phyloP scores from a whole-genome alignment of 2,888 invertebrate species.

The Merodon equestris region DNA sequence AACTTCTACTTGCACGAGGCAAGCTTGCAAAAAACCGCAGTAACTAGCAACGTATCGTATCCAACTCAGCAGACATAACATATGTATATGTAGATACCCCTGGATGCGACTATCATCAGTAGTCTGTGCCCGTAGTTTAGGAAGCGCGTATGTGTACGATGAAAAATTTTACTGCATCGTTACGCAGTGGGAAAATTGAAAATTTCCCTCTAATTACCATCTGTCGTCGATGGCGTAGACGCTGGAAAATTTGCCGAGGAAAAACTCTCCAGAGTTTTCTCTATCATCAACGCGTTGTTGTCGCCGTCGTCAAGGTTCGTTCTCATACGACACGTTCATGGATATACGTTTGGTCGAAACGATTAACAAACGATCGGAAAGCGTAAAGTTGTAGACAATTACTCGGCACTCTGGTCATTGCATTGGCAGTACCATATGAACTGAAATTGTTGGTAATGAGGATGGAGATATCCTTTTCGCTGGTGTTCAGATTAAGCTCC shows the following conservation, averaged over 20 bases:
- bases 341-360: not conserved
- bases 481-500: too few species aligned
- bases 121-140: slow-evolving; percentile 24
- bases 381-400: slow-evolving; percentile 41
- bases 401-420: slow-evolving; percentile 14
- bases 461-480: slow-evolving; percentile 18
- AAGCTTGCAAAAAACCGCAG: slow-evolving; percentile 5
- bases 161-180: slow-evolving; percentile 56
- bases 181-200: slow-evolving; percentile 59
- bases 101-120: not conserved
- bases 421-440: slow-evolving; percentile 18
- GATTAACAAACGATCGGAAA: slow-evolving; percentile 35
- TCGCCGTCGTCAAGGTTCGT: not conserved
- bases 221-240: not conserved
- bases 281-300: slow-evolving; percentile 29
- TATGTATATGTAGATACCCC: too few species aligned
- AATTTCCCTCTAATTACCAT: slow-evolving; percentile 33
- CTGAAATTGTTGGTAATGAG: slow-evolving; percentile 3
- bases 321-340: slow-evolving; percentile 3
- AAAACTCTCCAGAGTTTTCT: slow-evolving; percentile 49
- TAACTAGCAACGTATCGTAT: not conserved
- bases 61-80: not conserved
- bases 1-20: too few species aligned
- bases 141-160: slow-evolving; percentile 15
- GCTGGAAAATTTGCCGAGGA: slow-evolving; percentile 36